phyloP scores from a whole-genome alignment of 2,888 invertebrate species.

The Agrypnus murinus region DNA sequence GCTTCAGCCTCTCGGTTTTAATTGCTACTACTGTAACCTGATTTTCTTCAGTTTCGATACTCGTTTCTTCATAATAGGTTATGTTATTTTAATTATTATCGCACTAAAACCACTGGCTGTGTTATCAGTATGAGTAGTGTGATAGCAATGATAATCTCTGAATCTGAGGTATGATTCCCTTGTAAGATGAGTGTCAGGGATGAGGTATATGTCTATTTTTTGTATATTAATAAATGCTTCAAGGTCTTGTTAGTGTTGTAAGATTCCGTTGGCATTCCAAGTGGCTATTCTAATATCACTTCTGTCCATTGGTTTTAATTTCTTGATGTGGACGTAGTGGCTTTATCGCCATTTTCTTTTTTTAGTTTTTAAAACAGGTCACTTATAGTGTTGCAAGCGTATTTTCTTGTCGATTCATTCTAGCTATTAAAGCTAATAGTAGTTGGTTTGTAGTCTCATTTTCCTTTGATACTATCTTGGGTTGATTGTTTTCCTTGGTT shows the following conservation, averaged over 20 bases:
- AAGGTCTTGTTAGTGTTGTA: not conserved
- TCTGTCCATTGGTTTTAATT: not conserved
- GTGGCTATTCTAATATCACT: no score
- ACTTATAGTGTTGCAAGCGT: no score
- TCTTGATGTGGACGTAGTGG: not conserved
- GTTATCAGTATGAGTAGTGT: no score
- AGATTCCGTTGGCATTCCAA: no score
- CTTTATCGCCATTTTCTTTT: not conserved
- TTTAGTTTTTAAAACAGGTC: not conserved
- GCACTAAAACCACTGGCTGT: not conserved
- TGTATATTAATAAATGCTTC: not conserved
- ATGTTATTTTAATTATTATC: not conserved
- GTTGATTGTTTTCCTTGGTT: not conserved
- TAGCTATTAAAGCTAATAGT: not conserved
- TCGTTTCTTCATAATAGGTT: not conserved
- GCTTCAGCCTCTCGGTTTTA: no score
- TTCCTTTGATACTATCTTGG: not conserved
- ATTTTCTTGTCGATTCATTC: not conserved
- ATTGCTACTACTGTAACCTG: not conserved
- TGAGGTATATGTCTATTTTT: no score
- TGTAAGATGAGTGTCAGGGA: no score
- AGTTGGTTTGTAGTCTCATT: not conserved
- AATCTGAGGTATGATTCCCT: no score
- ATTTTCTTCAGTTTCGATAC: not conserved
- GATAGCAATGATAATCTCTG: not conserved